Percentiles rank a stretch among this genome's conserved stretches.
These are phyloP conservation scores for Trachops cirrhosus DNA, from an alignment of 2,797 vertebrate genomes.

Conservation along the genomic window DNA sequence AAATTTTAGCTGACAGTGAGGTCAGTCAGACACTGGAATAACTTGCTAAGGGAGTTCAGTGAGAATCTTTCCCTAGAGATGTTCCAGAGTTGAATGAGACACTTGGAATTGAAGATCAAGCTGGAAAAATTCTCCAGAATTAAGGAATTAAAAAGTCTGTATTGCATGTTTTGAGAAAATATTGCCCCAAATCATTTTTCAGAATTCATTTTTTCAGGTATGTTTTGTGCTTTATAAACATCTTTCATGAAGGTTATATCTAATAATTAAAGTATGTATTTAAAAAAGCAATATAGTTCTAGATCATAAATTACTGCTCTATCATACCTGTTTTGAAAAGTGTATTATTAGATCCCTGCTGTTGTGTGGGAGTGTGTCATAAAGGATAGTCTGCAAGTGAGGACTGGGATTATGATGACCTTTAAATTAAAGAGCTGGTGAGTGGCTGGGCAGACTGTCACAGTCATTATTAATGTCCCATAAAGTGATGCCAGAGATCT, in stretches of 20 bases:
- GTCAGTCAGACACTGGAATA: constrained; percentile 1
- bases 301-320: not conserved
- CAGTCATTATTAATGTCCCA: not conserved
- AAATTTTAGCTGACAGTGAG: constrained; percentile 40
- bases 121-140: not conserved
- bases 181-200: constrained; percentile 25
- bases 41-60: constrained; percentile 31
- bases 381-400: not conserved
- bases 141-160: not conserved
- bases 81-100: constrained; percentile 21
- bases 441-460: not conserved
- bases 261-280: not conserved
- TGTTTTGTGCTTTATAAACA: constrained; percentile 3
- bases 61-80: not conserved
- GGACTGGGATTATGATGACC: not conserved
- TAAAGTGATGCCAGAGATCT: not conserved
- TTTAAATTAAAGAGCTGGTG: constrained; percentile 16
- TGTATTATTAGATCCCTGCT: not conserved
- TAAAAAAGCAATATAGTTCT: not conserved
- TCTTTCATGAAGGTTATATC: not conserved
- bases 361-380: not conserved
- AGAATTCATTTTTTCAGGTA: constrained; percentile 29
- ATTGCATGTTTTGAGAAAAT: constrained; percentile 3
- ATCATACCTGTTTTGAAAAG: not conserved
- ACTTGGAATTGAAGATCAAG: constrained; percentile 47